Base-by-base conservation (phyloP, 2,888 invertebrate species). In the Venustoraphidia nigricollis region DNA sequence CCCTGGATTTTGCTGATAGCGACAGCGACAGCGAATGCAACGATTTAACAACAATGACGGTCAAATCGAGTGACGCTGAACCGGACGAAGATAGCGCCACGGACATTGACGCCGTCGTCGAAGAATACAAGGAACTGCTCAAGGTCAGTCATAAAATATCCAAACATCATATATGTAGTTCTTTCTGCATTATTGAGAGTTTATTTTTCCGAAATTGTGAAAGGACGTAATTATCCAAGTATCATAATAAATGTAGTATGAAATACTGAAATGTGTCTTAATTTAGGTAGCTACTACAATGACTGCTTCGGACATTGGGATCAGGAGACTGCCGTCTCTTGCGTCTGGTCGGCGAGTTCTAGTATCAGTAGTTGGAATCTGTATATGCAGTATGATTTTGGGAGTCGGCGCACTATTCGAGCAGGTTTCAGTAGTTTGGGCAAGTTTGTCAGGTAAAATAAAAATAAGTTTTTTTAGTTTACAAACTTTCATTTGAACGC, bases 81-180 rank as follows among this genome's bases (percentile, higher is more conserved):
- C 73, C 74, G 40, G 71, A 68, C n/a, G 79, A 79, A 27, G 79
- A 79, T 52, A 81, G 78, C 53, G 82, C 81, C 1, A 84, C 84
- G 2, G 85, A 85, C 57, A 83, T 85, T 47, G 85, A 85, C 60
- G 81, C 81, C 1, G 81, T 81, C 11, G 84, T 85, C 1, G 82
- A 83, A 58, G 84, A 84, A 59, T 85, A 84, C 58, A 76, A 77
- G 51, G 83, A 83, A 58, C 75, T 76, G 56, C 72, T 83, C 53
- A 79, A 81, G 66, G 83, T 80, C 62, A 58, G 49, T 36, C n/a
- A n/a, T 40, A 11, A 36, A 14, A 17, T 41, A 17, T 41, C 14
- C 42, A 8, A 38, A 27, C 3, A 6, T 27, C 5, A 27, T 6
- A 27, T 27, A 3, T 27, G 27, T 27, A 3, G 6, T 27, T 27